Evolutionary conservation across 1,140 invertebrate genomes (phyloP).

Genomic region (Meloidogyne floridensis): DNA sequence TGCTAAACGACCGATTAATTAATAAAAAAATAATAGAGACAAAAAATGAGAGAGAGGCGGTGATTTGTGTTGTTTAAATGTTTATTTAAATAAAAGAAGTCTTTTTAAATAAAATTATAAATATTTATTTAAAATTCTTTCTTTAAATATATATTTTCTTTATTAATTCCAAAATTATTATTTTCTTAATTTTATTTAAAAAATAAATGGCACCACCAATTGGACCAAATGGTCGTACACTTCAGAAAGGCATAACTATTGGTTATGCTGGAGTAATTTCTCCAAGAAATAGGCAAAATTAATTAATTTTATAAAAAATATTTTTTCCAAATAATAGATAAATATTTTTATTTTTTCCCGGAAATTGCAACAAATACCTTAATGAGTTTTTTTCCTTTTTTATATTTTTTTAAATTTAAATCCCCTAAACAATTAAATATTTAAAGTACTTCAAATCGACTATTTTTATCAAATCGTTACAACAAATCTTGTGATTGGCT

Average conservation of each 20-base stretch:
- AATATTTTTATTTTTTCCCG: too few species aligned
- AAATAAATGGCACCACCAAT: constrained; percentile 20
- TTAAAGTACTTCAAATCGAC: background rate
- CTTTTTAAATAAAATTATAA: too few species aligned
- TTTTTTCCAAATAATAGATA: background rate
- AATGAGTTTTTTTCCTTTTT: too few species aligned
- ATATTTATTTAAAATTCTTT: too few species aligned
- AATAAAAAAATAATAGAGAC: background rate
- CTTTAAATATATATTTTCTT: background rate
- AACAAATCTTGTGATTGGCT: constrained; percentile 33
- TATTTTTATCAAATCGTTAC: constrained; percentile 11
- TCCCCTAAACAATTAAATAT: background rate
- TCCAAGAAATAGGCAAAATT: constrained; percentile 18
- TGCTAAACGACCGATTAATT: background rate
- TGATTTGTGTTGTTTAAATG: too few species aligned
- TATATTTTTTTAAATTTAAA: too few species aligned
- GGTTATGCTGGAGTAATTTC: background rate
- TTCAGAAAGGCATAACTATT: constrained; percentile 25
- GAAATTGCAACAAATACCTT: too few species aligned
- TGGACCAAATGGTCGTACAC: constrained; percentile 21
- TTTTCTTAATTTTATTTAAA: background rate
- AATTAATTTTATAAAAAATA: background rate
- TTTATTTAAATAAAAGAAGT: too few species aligned
- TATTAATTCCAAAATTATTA: too few species aligned
- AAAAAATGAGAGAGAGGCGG: background rate